These are phyloP conservation scores for Linepithema humile DNA, from an alignment of 1,140 invertebrate genomes.

Conservation along the genomic window DNA sequence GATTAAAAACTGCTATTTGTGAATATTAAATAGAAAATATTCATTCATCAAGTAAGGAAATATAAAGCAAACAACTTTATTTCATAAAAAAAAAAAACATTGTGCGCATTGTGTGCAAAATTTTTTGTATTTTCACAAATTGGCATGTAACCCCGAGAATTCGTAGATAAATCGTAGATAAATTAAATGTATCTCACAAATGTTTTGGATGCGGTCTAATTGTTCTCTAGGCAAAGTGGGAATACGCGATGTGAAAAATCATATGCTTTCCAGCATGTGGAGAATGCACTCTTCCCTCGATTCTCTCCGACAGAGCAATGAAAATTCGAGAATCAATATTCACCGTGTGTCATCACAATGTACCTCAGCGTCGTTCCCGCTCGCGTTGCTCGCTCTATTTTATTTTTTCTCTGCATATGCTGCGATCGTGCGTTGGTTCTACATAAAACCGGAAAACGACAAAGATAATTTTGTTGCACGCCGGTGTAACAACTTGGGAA, in stretches of 20 bases:
- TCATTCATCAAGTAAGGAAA: background rate
- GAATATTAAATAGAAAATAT: background rate
- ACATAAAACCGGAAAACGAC: constrained; percentile 7
- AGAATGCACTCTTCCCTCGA: constrained; percentile 52
- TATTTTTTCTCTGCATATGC: constrained; percentile 52
- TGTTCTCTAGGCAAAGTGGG: background rate
- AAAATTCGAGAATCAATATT: constrained; percentile 73
- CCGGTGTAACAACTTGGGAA: constrained; percentile 1
- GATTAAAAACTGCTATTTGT: background rate
- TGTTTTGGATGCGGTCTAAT: constrained; percentile 11
- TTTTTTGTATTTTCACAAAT: background rate
- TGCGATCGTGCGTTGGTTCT: background rate
- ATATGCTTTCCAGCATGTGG: constrained; percentile 3
- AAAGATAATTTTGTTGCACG: constrained; percentile 24
- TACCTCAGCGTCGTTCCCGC: constrained; percentile 51
- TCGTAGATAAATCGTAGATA: constrained; percentile 33
- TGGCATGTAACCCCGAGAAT: background rate
- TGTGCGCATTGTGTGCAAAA: background rate
- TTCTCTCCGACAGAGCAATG: constrained; percentile 56
- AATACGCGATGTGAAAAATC: constrained; percentile 55
- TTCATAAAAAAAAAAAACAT: background rate
- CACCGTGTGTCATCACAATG: constrained; percentile 60
- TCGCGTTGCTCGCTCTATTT: constrained; percentile 56
- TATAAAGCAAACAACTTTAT: background rate
- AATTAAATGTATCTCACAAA: constrained; percentile 62